These are phyloP conservation scores for Spilarctia lutea DNA, from an alignment of 2,888 invertebrate species.

Conservation along the genomic window DNA sequence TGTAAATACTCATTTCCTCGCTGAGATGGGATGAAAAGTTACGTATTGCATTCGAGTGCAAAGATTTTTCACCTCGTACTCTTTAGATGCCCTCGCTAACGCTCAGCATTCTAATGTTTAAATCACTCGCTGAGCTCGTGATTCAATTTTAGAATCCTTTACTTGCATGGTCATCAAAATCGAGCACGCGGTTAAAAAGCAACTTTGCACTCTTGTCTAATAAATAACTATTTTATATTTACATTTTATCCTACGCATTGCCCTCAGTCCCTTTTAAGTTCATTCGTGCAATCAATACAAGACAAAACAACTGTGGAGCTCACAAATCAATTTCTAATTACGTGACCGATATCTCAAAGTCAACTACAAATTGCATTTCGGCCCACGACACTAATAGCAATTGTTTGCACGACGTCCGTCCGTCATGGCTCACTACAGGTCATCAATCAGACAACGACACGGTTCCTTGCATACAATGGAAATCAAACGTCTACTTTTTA, in stretches of 20 bases:
- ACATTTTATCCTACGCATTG: not conserved
- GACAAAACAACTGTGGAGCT: conserved; percentile 6
- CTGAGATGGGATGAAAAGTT: no score
- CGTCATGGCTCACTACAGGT: conserved; percentile 56
- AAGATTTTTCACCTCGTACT: no score
- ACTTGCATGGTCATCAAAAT: no score
- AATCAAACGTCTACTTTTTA: conserved; percentile 53
- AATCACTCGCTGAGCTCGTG: no score
- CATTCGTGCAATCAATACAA: not conserved
- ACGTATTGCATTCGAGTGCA: no score
- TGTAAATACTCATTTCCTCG: no score
- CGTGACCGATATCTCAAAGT: conserved; percentile 41
- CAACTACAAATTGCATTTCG: conserved; percentile 51
- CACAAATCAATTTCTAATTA: conserved; percentile 26
- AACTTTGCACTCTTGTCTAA: no score
- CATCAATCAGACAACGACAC: conserved; percentile 56
- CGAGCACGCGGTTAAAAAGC: no score
- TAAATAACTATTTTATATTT: no score
- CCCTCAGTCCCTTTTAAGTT: not conserved
- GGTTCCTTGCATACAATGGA: conserved; percentile 57
- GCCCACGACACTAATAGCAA: conserved; percentile 32
- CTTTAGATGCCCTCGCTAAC: no score
- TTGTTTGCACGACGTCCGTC: conserved; percentile 51
- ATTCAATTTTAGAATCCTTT: no score
- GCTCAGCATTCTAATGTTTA: no score